phyloP scores from a whole-genome alignment of 2,113 vertebrate species.

The Carassius auratus region DNA sequence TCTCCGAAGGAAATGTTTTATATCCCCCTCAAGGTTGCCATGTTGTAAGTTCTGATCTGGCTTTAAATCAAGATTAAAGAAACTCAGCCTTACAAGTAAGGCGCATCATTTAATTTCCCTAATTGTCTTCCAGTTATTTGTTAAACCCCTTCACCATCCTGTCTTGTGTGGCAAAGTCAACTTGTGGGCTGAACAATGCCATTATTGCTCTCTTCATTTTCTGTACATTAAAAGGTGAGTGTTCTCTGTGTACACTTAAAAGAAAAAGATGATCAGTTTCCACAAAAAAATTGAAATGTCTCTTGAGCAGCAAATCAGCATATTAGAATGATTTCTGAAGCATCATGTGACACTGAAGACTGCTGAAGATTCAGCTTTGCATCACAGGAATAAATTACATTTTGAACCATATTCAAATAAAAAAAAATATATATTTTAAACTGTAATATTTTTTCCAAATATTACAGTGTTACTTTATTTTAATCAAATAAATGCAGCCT shows the following conservation, averaged over 20 bases:
- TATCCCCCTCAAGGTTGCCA: slow-evolving; percentile 93
- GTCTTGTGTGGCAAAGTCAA: slow-evolving; percentile 97
- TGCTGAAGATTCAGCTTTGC: neutral
- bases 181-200: slow-evolving; percentile 92
- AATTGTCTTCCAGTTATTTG: slow-evolving; percentile 83
- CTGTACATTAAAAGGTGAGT: slow-evolving; percentile 88
- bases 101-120: neutral
- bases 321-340: neutral
- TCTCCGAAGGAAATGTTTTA: slow-evolving; percentile 92
- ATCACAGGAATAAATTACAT: neutral
- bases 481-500: neutral
- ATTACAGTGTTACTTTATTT: neutral
- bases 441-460: neutral
- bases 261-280: neutral
- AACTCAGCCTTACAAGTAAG: neutral
- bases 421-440: no score
- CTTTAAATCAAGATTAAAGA: neutral
- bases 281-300: neutral
- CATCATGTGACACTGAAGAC: neutral
- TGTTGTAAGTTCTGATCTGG: slow-evolving; percentile 85
- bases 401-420: neutral
- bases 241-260: neutral
- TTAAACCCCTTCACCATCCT: slow-evolving; percentile 95
- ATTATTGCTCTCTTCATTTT: slow-evolving; percentile 91
- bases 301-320: neutral